phyloP scores from a whole-genome alignment of 2,888 invertebrate genomes.

The Euspilapteryx auroguttella region DNA sequence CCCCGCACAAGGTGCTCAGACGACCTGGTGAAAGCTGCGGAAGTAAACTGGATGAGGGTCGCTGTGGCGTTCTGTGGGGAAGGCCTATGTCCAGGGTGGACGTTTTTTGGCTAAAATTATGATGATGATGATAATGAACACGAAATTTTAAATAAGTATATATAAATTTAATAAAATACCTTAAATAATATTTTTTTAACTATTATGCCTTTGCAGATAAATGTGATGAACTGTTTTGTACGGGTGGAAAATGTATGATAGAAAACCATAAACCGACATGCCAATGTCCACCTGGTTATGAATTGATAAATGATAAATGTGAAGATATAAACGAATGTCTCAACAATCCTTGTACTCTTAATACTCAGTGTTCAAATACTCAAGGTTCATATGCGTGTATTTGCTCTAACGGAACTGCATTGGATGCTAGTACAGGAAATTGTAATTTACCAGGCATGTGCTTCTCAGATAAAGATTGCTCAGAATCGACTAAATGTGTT shows the following conservation, averaged over 20 bases:
- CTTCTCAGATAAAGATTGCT: constrained; percentile 77
- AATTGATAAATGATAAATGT: constrained; percentile 67
- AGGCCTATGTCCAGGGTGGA: too few species aligned
- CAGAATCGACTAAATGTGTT: constrained; percentile 72
- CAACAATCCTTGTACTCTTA: constrained; percentile 75
- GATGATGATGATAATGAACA: too few species aligned
- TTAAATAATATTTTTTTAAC: constrained; percentile 2
- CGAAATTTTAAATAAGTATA: constrained; percentile 1
- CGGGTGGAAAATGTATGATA: constrained; percentile 77
- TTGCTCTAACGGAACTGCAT: constrained; percentile 78
- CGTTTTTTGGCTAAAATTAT: too few species aligned
- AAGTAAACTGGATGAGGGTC: too few species aligned
- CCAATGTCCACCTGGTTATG: constrained; percentile 74
- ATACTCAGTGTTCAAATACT: constrained; percentile 77
- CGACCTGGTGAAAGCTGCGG: too few species aligned
- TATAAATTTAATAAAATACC: constrained; percentile 1
- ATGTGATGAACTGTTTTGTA: constrained; percentile 77
- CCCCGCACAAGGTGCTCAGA: too few species aligned
- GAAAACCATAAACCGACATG: constrained; percentile 73
- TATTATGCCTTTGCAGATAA: constrained; percentile 66
- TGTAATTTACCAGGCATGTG: constrained; percentile 86
- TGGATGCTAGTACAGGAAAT: constrained; percentile 71
- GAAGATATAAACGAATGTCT: constrained; percentile 82
- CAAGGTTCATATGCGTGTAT: constrained; percentile 77
- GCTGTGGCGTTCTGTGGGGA: too few species aligned